phyloP scores from a whole-genome alignment of 2,797 vertebrate species.

The Yasuhikotakia modesta region DNA sequence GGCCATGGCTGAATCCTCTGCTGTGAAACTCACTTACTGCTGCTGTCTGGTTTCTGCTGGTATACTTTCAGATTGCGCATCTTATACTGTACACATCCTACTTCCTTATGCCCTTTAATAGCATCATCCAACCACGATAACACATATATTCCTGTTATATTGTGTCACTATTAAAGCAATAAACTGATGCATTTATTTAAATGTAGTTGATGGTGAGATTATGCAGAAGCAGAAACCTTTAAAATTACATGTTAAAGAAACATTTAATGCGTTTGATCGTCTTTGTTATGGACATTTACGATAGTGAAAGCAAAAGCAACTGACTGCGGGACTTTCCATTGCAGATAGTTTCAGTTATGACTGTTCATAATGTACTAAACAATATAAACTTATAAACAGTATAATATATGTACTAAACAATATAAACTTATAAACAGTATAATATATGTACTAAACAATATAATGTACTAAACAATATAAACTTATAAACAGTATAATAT shows the following conservation, averaged over 20 bases:
- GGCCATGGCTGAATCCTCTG: background rate
- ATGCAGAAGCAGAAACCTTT: too few species aligned
- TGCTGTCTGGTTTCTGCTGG: background rate
- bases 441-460: too few species aligned
- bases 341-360: background rate
- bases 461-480: too few species aligned
- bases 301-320: background rate
- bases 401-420: too few species aligned
- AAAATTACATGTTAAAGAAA: too few species aligned
- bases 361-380: background rate
- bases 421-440: too few species aligned
- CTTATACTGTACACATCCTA: background rate
- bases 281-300: background rate
- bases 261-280: background rate
- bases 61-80: background rate
- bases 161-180: too few species aligned
- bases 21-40: background rate
- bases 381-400: too few species aligned
- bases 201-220: too few species aligned
- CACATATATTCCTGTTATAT: background rate
- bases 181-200: too few species aligned
- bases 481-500: too few species aligned
- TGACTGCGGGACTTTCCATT: background rate
- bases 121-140: background rate
- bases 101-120: conserved; percentile 25